Base-by-base conservation (phyloP, 2,113 vertebrate species). In the Paracanthobrama guichenoti region DNA sequence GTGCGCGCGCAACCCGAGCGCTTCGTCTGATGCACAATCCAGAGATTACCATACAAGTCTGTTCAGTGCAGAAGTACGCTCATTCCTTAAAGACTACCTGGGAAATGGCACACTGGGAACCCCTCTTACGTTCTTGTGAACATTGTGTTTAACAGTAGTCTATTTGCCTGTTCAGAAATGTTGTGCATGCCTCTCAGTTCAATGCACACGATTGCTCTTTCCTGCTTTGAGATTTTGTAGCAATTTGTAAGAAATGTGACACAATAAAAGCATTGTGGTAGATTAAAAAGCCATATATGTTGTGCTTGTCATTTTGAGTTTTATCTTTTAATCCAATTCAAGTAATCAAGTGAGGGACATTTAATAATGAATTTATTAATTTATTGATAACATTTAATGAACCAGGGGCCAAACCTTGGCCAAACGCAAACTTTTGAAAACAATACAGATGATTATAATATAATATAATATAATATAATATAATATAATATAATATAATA, bases 31-130 rank as follows among this genome's bases (percentile, higher is more conserved):
- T 6, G 3, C 46, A 69, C 2, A 71, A 14, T 39, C 79, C 12
- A 82, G 79, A 57, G 79, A 82, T 82, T 82, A 71, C 50, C 79
- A 82, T 42, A 71, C 79, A 31, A 82, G 10, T 71, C 66, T 82
- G 22, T 82, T 82, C 31, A 82, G 79, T 82, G 11, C 20, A 55
- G 28, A 71, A 31, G 67, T 82, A 71, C 66, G 20, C 8, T 6
- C 22, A 16, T 82, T 82, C 22, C 79, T 82, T n/a, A 16, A 82
- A 71, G 0, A 0, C 12, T 82, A 82, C 6, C 28, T 71, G 13
- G 79, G 12, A 69, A 8, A 82, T 57, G 79, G 16, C 2, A 24
- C 7, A 42, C 4, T 71, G 13, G 66, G 79, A 71, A 42, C 48
- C 20, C 79, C 79, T 82, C 79, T 82, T 57, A 53, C 28, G 0